Percentiles rank a stretch among this genome's conserved stretches.
phyloP scores from a whole-genome alignment of 23 tunicate species.

The Trididemnum nubilum region DNA sequence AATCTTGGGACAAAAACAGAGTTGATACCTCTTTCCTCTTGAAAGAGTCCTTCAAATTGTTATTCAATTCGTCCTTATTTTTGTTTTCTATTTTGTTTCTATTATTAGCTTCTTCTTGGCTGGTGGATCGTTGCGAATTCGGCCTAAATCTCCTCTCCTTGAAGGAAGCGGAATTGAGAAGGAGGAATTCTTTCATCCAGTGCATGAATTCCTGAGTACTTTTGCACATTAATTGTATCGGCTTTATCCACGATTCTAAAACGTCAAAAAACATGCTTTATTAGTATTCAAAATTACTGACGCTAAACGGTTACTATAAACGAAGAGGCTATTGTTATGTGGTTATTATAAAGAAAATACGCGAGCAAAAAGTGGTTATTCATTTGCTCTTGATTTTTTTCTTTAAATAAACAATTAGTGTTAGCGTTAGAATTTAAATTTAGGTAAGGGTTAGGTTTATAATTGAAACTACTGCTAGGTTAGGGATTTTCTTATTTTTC shows the following conservation, averaged over 20 bases:
- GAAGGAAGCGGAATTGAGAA: constrained; percentile 29
- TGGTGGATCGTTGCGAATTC: neutral
- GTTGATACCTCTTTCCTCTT: neutral
- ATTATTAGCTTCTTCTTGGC: neutral
- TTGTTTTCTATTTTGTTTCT: no score
- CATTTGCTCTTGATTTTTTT: no score
- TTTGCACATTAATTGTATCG: constrained; percentile 74
- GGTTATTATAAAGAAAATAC: no score
- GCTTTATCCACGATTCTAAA: constrained; percentile 19
- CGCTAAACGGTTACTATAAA: no score
- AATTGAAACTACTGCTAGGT: no score
- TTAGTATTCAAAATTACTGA: neutral
- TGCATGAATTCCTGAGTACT: constrained; percentile 67
- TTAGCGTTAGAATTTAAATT: no score
- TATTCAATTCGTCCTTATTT: neutral
- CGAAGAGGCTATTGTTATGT: no score
- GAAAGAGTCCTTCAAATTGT: neutral
- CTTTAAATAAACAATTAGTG: no score
- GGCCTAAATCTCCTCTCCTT: neutral
- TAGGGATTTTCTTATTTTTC: no score
- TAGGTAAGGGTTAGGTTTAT: no score
- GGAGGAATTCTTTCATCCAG: constrained; percentile 72
- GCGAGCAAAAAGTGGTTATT: no score
- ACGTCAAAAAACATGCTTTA: neutral
- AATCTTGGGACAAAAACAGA: no score